Evolutionary conservation across 2,113 vertebrate genomes (phyloP).

Genomic region (Nesoenas mayeri): DNA sequence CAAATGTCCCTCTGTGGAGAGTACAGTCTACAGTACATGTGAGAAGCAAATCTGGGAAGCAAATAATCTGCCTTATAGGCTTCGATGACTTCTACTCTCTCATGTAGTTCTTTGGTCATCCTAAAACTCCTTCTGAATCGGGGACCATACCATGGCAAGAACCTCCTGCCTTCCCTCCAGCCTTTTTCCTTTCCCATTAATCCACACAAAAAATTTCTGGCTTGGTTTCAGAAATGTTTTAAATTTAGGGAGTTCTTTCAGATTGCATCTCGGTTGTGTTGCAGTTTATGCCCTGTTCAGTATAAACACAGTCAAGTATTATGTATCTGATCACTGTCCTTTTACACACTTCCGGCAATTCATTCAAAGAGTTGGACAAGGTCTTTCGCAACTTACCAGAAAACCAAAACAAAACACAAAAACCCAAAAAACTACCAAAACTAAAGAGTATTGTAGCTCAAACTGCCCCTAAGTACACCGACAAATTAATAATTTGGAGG

Average conservation of each 20-base stretch:
- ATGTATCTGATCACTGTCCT: not conserved
- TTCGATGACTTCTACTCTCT: not conserved
- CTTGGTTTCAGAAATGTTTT: not conserved
- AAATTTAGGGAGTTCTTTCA: not conserved
- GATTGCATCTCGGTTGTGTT: not conserved
- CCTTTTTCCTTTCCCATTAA: not conserved
- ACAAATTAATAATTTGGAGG: not conserved
- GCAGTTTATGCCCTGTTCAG: not conserved
- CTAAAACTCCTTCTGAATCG: not conserved
- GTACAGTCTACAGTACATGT: not conserved
- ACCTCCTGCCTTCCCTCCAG: not conserved
- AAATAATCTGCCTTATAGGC: not conserved
- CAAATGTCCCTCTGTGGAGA: not conserved
- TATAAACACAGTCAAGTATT: not conserved
- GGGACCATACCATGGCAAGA: not conserved
- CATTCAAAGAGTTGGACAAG: not conserved
- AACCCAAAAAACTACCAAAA: no score
- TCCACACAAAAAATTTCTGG: not conserved
- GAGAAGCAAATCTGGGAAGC: not conserved
- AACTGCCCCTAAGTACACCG: not conserved
- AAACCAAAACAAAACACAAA: not conserved
- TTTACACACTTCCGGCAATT: not conserved
- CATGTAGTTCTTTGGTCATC: not conserved
- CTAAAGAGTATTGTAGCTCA: not conserved
- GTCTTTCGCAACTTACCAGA: not conserved